Evolutionary conservation across 2,888 invertebrate genomes (phyloP).

Genomic region (Rhorus exstirpatorius): DNA sequence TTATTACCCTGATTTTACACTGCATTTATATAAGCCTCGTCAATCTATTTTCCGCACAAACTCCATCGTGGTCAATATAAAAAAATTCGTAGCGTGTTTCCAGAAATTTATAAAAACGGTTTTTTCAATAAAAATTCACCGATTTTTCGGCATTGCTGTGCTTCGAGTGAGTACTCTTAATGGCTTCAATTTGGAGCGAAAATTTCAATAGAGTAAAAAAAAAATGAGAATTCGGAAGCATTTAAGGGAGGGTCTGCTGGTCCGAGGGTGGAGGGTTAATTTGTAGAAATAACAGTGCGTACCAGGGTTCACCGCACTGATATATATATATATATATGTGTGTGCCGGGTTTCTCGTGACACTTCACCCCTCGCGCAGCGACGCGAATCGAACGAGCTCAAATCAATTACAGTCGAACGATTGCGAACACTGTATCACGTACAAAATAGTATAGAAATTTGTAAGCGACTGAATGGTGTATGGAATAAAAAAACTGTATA

Average conservation of each 20-base stretch:
- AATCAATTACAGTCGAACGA: conserved; percentile 63
- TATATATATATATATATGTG: conserved; percentile 5
- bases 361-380: conserved; percentile 61
- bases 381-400: conserved; percentile 61
- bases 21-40: not conserved
- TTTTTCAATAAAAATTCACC: too few relatives aligned
- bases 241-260: not conserved
- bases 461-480: not conserved
- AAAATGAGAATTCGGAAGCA: not conserved
- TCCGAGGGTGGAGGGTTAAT: conserved; percentile 44
- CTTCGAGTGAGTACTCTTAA: too few relatives aligned
- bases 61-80: too few relatives aligned
- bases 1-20: conserved; percentile 11
- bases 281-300: conserved; percentile 33
- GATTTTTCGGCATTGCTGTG: too few relatives aligned
- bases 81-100: not conserved
- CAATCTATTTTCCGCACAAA: conserved; percentile 21
- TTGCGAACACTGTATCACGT: conserved; percentile 45
- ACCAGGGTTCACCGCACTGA: conserved; percentile 26
- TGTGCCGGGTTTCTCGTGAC: conserved; percentile 51
- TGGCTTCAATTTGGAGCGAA: not conserved
- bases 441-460: conserved; percentile 55
- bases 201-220: conserved; percentile 6
- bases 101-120: too few relatives aligned
- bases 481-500: not conserved